phyloP scores from a whole-genome alignment of 2,888 invertebrate genomes.

The Spisula solida region DNA sequence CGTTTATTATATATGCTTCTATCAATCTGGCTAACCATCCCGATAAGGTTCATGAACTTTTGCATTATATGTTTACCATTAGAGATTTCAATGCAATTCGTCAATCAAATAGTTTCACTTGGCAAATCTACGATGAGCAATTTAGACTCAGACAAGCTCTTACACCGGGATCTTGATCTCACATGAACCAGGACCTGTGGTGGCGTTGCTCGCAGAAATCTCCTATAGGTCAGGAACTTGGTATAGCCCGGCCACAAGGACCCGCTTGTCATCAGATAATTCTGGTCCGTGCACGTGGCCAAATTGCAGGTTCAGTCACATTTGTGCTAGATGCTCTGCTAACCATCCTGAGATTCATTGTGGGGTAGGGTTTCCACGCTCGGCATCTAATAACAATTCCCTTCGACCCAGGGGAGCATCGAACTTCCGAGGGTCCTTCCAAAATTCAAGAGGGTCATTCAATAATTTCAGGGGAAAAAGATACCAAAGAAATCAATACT shows the following conservation, averaged over 20 bases:
- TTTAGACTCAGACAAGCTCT: constrained; percentile 14
- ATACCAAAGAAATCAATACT: too few species aligned
- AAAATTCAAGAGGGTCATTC: too few species aligned
- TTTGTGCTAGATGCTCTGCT: constrained; percentile 7
- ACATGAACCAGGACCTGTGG: constrained; percentile 22
- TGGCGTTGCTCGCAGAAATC: background rate
- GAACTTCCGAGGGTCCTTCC: background rate
- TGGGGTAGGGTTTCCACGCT: background rate
- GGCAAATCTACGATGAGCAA: constrained; percentile 45
- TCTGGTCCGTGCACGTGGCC: constrained; percentile 24
- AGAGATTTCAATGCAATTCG: constrained; percentile 28
- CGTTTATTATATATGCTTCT: constrained; percentile 40
- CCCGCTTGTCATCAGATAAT: constrained; percentile 23
- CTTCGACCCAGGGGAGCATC: too few species aligned
- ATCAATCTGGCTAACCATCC: constrained; percentile 26
- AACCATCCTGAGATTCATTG: background rate
- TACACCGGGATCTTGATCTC: background rate
- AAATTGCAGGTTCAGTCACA: constrained; percentile 31
- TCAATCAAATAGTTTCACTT: background rate
- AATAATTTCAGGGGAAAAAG: too few species aligned
- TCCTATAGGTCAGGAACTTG: too few species aligned
- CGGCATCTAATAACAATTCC: too few species aligned
- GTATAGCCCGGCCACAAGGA: background rate
- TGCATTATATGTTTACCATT: constrained; percentile 48
- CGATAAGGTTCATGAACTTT: constrained; percentile 3